Evolutionary conservation across 2,888 invertebrate genomes (phyloP), one percentile per base, ranked within the genome.

Genomic region (Alcis repandata): DNA sequence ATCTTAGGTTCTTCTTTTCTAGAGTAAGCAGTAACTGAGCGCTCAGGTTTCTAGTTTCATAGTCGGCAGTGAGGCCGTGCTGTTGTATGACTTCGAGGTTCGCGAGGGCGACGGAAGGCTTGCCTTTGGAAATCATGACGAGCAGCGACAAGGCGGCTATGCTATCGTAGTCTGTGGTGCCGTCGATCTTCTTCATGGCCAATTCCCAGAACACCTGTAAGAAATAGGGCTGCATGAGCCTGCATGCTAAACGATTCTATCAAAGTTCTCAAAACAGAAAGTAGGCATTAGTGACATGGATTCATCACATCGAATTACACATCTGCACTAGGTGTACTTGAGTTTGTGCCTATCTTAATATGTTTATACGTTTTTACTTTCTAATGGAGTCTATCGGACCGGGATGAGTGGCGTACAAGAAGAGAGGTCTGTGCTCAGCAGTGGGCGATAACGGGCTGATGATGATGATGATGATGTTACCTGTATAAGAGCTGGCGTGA

Each of bases 161-260:
- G 59, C 97, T 96, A 68, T 98, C 96, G 73, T 95, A 94, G 45
- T 95, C 94, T 0, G 95, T 95, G 0, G 96, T 96, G 2, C 95
- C 95, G 43, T 96, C 95, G 11, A 95, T 92, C 81, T 96, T 96
- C 77, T 96, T 94, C 0, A 97, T 95, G 82, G 97, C 98, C 78
- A 95, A 95, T 86, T 98, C 97, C 96, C 98, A 98, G 65, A 98
- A 92, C 11, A 97, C 95, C 94, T 97, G 91, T 22, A 27, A 58
- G 10, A 38, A 38, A 32, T 36, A 64, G 66, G 4, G n/a, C 19
- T 43, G 9, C 15, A 15, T 41, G 41, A 17, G n/a, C n/a, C n/a
- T 27, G 27, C 6, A 27, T 27, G 2, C 27, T 27, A 27, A 27
- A 6, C 27, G 27, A 27, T 27, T 27, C 27, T 27, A 27, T 27